phyloP scores from a whole-genome alignment of 2,888 invertebrate genomes.

The Clistopyga incitator region DNA sequence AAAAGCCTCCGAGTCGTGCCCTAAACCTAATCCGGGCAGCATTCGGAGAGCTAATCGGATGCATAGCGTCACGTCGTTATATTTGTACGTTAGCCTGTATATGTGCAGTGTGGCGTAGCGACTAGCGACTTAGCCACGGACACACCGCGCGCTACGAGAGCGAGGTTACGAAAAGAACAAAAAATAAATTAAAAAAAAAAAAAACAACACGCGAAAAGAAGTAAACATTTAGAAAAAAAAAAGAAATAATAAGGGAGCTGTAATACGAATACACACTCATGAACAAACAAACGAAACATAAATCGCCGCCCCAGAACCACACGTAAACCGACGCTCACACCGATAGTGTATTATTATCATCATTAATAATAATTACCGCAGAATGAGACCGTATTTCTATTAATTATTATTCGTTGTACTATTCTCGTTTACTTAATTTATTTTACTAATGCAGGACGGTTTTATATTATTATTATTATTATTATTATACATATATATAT shows the following conservation, averaged over 20 bases:
- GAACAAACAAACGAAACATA: slow-evolving; percentile 48
- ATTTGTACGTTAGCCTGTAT: slow-evolving; percentile 81
- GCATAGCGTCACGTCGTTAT: slow-evolving; percentile 79
- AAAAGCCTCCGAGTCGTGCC: slow-evolving; percentile 19
- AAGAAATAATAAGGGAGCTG: slow-evolving; percentile 36
- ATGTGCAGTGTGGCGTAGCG: slow-evolving; percentile 79
- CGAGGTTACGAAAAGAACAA: slow-evolving; percentile 33
- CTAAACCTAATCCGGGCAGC: slow-evolving; percentile 68
- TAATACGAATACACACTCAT: slow-evolving; percentile 45
- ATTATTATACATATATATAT: slow-evolving; percentile 47
- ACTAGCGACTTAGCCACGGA: slow-evolving; percentile 74
- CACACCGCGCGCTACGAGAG: slow-evolving; percentile 45
- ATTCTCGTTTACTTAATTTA: slow-evolving; percentile 82
- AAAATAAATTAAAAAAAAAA: slow-evolving; percentile 36
- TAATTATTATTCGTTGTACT: slow-evolving; percentile 71
- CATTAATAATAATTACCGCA: slow-evolving; percentile 69
- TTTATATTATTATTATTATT: slow-evolving; percentile 78
- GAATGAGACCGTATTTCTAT: slow-evolving; percentile 65
- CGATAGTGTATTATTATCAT: slow-evolving; percentile 79
- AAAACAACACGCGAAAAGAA: slow-evolving; percentile 41
- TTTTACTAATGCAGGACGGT: slow-evolving; percentile 78
- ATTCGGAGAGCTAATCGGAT: slow-evolving; percentile 61
- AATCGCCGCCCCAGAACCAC: slow-evolving; percentile 33
- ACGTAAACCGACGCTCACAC: slow-evolving; percentile 69
- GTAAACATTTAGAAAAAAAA: slow-evolving; percentile 25